A percentile compares a stretch with the other conserved stretches of the same genome.
phyloP scores from a whole-genome alignment of 2,113 vertebrate genomes.

The Mustela nigripes region DNA sequence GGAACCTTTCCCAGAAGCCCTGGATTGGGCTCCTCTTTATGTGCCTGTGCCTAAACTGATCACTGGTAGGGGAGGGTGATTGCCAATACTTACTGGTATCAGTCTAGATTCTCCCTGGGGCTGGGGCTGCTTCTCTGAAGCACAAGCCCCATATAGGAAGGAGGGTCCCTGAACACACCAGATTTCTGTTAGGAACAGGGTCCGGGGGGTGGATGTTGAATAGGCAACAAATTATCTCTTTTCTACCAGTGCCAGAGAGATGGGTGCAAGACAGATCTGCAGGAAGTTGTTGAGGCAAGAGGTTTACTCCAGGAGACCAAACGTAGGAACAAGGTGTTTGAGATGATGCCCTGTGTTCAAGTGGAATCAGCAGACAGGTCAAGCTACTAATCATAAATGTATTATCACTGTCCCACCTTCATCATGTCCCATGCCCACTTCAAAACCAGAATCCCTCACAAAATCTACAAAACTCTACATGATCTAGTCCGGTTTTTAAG shows the following conservation, averaged over 20 bases:
- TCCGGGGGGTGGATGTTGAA: neutral
- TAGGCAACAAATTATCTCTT: neutral
- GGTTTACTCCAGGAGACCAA: neutral
- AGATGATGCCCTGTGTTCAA: neutral
- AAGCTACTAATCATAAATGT: neutral
- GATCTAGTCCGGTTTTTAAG: neutral
- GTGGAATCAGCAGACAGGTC: neutral
- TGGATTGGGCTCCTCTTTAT: neutral
- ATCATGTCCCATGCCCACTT: neutral
- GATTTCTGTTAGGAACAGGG: neutral
- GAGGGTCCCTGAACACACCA: neutral
- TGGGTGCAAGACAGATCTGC: neutral
- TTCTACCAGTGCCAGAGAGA: neutral
- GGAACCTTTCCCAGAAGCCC: neutral
- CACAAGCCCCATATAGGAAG: neutral
- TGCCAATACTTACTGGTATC: neutral
- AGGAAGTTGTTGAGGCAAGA: neutral
- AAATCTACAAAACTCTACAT: neutral
- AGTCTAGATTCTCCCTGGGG: neutral
- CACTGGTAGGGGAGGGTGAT: neutral
- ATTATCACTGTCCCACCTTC: neutral
- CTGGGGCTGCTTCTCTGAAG: neutral
- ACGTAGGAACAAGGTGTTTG: neutral
- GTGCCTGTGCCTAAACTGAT: neutral
- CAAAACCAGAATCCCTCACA: neutral